Evolutionary conservation across 2,113 vertebrate species (phyloP).

Genomic region (Vulpes lagopus): DNA sequence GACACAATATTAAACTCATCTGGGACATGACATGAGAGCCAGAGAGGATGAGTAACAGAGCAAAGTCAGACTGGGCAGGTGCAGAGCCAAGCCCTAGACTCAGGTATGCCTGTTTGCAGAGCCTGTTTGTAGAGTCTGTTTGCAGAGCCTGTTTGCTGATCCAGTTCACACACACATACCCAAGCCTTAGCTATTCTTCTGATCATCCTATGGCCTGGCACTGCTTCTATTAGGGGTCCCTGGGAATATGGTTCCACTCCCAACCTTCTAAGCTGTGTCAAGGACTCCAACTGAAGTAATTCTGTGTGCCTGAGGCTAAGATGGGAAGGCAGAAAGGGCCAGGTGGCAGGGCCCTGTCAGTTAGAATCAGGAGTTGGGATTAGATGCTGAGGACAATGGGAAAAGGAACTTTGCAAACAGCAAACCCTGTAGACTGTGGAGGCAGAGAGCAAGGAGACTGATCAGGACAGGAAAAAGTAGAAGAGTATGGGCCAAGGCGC

Average conservation of each 20-base stretch:
- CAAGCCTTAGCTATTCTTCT: background rate
- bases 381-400: background rate
- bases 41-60: conserved; percentile 7
- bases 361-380: background rate
- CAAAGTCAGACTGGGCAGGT: background rate
- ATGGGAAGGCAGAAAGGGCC: background rate
- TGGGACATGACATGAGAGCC: background rate
- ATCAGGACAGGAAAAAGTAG: background rate
- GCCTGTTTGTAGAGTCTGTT: background rate
- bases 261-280: background rate
- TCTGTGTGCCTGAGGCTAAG: background rate
- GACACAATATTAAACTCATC: background rate
- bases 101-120: background rate
- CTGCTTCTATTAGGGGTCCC: background rate
- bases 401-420: background rate
- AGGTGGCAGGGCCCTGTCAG: background rate
- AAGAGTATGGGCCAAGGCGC: background rate
- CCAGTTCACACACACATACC: background rate
- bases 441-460: background rate
- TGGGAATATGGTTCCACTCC: background rate
- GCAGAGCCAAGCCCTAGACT: background rate
- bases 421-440: background rate
- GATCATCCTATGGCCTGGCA: too few relatives aligned
- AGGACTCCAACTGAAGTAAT: background rate
- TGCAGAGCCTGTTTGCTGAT: background rate